Conservation (phyloP, 2,113 vertebrate genomes). For the Sphyrna mokarran region DNA sequence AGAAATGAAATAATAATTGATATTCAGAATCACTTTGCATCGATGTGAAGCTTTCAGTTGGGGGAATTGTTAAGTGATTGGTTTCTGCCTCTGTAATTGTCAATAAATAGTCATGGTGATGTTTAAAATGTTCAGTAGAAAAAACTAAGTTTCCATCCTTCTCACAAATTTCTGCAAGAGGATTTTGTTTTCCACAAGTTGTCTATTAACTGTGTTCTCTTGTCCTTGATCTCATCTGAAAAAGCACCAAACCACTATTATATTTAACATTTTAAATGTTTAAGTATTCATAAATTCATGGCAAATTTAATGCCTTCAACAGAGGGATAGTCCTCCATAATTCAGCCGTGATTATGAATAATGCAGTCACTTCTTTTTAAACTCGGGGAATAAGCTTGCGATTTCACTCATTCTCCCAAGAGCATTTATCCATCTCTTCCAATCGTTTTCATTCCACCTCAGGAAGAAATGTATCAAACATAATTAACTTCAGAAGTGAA, state of each 20-base stretch:
- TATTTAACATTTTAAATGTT: neutral
- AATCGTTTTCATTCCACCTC: neutral
- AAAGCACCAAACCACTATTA: neutral
- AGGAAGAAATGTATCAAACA: neutral
- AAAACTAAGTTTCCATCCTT: neutral
- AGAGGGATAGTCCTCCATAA: neutral
- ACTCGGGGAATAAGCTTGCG: neutral
- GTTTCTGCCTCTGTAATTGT: neutral
- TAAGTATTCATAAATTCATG: neutral
- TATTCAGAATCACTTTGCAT: neutral
- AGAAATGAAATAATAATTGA: neutral
- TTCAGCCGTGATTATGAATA: neutral
- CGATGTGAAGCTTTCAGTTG: neutral
- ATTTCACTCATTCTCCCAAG: neutral
- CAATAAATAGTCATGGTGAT: neutral
- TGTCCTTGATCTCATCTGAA: neutral
- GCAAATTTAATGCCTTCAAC: neutral
- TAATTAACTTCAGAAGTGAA: constrained; percentile 17
- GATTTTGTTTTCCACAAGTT: neutral
- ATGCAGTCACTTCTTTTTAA: neutral
- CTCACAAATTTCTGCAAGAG: neutral
- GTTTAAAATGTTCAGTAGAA: neutral
- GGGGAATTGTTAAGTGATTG: neutral
- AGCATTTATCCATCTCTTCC: neutral
- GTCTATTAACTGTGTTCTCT: neutral